Percentiles rank a stretch among this genome's conserved stretches.
Conservation (phyloP, 2,888 invertebrate genomes). For the Sinodicranocentrus sp. region DNA sequence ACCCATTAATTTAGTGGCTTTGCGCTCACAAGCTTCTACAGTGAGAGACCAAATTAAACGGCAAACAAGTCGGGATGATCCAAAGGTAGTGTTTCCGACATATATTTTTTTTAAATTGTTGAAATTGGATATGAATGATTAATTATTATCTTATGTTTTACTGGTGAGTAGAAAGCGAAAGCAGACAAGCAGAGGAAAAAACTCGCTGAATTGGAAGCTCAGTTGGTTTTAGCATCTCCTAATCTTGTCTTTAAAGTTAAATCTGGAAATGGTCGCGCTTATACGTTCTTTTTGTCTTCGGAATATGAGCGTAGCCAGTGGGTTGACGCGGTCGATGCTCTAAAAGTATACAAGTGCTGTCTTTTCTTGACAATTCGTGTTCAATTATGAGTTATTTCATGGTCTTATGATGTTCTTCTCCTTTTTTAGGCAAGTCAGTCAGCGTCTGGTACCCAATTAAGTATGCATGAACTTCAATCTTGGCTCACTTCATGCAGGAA, state of each 20-base stretch:
- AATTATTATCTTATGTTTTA: constrained; percentile 19
- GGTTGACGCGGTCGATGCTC: constrained; percentile 92
- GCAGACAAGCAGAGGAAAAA: constrained; percentile 93
- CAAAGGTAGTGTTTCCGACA: constrained; percentile 65
- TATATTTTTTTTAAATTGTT: neutral
- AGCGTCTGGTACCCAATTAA: constrained; percentile 79
- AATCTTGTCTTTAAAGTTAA: constrained; percentile 89
- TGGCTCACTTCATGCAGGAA: constrained; percentile 94
- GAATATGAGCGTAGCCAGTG: constrained; percentile 96
- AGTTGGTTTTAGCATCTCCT: constrained; percentile 93
- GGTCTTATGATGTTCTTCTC: too few relatives aligned
- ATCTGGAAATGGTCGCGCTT: constrained; percentile 82
- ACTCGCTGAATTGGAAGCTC: constrained; percentile 92
- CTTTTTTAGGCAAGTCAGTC: constrained; percentile 77
- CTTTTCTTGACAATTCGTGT: neutral
- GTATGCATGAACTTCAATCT: constrained; percentile 90
- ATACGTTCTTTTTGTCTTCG: constrained; percentile 93
- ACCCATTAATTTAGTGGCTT: constrained; percentile 89
- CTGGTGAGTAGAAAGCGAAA: constrained; percentile 77
- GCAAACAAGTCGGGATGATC: constrained; percentile 86
- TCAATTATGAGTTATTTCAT: too few relatives aligned
- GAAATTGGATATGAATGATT: neutral
- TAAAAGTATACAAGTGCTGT: constrained; percentile 82
- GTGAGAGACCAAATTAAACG: constrained; percentile 90
- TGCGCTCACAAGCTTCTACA: constrained; percentile 86